Conservation (phyloP, 2,888 invertebrate species). For the Lypha dubia region DNA sequence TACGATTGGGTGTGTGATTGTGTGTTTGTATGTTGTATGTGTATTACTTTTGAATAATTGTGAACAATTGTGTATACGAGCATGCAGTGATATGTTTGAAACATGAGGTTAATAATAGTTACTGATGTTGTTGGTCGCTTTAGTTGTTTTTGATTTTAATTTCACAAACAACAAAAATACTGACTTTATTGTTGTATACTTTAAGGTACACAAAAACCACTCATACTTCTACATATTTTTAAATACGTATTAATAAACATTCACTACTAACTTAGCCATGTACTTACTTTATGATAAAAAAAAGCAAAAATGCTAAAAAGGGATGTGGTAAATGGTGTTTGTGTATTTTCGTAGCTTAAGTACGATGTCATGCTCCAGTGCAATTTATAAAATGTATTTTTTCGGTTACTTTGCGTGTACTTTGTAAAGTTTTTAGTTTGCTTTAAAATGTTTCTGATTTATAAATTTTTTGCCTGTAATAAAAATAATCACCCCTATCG, state of each 20-base stretch:
- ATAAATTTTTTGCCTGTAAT: constrained; percentile 30
- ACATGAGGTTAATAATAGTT: constrained; percentile 36
- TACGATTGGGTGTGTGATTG: neutral
- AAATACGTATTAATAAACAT: constrained; percentile 2
- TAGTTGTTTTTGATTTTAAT: constrained; percentile 47
- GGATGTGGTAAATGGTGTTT: constrained; percentile 1
- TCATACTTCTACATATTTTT: constrained; percentile 5
- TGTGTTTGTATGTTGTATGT: neutral
- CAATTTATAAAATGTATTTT: constrained; percentile 67
- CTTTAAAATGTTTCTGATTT: constrained; percentile 62
- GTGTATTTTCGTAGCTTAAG: constrained; percentile 20
- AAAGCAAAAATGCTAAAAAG: neutral
- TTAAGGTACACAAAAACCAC: constrained; percentile 41
- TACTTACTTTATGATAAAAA: neutral
- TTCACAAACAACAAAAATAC: constrained; percentile 37
- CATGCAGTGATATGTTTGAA: constrained; percentile 35
- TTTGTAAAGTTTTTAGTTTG: constrained; percentile 29
- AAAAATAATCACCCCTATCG: too few species aligned
- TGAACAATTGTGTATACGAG: neutral
- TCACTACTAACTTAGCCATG: neutral
- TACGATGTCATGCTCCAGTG: constrained; percentile 67
- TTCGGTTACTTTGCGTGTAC: constrained; percentile 62
- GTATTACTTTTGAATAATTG: too few species aligned
- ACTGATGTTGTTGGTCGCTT: constrained; percentile 27
- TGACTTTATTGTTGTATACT: constrained; percentile 54